These are phyloP conservation scores for Heteractis magnifica DNA, from an alignment of 92 coral and sea anemone species.

Conservation along the genomic window DNA sequence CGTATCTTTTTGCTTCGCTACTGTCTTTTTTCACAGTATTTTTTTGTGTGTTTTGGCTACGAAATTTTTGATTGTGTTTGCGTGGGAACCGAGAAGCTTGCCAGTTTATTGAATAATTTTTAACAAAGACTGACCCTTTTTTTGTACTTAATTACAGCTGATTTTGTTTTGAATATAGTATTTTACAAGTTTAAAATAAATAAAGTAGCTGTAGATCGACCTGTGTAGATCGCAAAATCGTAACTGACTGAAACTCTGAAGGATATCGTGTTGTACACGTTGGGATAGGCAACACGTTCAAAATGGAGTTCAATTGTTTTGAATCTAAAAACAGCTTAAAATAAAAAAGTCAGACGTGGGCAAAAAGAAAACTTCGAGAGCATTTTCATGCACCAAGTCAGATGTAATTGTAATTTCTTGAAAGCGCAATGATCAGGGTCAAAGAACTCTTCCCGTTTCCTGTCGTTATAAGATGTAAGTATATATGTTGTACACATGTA, in stretches of 20 bases:
- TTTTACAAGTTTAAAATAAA: too few species aligned
- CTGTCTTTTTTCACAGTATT: not conserved
- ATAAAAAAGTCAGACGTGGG: too few species aligned
- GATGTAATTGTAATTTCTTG: not conserved
- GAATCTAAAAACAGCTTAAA: too few species aligned
- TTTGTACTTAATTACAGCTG: not conserved
- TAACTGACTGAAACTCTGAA: too few species aligned
- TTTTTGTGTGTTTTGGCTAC: not conserved
- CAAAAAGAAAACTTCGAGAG: too few species aligned
- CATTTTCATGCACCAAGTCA: not conserved
- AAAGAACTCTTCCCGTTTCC: not conserved
- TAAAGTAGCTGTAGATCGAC: too few species aligned
- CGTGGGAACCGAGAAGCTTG: not conserved
- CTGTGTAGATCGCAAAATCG: too few species aligned
- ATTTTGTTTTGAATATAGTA: not conserved
- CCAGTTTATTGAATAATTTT: not conserved
- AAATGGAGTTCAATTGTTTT: too few species aligned
- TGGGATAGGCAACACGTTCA: too few species aligned
- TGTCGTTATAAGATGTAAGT: not conserved
- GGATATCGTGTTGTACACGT: too few species aligned
- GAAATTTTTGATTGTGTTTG: not conserved
- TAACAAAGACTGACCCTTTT: not conserved
- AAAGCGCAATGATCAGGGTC: not conserved
- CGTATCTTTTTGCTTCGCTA: not conserved
- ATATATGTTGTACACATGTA: not conserved